Percentiles rank a stretch among this genome's conserved stretches.
Evolutionary conservation across 2,888 invertebrate genomes (phyloP).

Genomic region (Plutella xylostella): DNA sequence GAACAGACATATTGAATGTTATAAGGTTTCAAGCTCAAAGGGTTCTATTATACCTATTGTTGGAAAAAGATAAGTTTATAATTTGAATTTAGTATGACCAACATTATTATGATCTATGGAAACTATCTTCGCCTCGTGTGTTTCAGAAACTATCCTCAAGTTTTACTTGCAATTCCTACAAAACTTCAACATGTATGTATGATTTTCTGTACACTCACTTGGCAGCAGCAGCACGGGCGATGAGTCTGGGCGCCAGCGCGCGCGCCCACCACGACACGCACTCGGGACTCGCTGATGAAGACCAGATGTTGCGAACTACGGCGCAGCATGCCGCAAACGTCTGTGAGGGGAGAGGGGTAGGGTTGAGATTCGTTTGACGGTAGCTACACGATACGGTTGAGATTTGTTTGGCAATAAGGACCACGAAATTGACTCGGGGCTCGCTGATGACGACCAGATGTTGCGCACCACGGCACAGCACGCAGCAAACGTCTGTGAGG

Average conservation of each 20-base stretch:
- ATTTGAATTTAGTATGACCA: no score
- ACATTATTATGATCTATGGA: no score
- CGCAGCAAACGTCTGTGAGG: conserved; percentile 41
- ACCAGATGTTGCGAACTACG: conserved; percentile 48
- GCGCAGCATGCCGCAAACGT: conserved; percentile 49
- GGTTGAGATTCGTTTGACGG: conserved; percentile 15
- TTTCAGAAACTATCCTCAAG: no score
- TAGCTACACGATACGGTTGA: conserved; percentile 28
- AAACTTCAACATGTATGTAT: no score
- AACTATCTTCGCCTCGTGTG: no score
- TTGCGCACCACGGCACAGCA: conserved; percentile 47
- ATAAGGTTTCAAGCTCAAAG: no score
- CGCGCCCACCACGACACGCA: conserved; percentile 51
- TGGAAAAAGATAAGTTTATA: no score
- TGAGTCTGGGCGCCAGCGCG: conserved; percentile 29
- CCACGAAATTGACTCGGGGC: conserved; percentile 36
- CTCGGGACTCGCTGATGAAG: conserved; percentile 21
- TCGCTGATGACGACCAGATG: conserved; percentile 35
- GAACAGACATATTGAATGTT: no score
- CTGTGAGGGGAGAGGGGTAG: conserved; percentile 22
- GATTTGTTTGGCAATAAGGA: conserved; percentile 38
- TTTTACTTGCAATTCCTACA: no score
- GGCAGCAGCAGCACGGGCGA: conserved; percentile 34
- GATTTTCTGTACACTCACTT: no score
- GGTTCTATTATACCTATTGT: no score